Conservation (phyloP, 1,140 invertebrate genomes). For the Melitaea cinxia region DNA sequence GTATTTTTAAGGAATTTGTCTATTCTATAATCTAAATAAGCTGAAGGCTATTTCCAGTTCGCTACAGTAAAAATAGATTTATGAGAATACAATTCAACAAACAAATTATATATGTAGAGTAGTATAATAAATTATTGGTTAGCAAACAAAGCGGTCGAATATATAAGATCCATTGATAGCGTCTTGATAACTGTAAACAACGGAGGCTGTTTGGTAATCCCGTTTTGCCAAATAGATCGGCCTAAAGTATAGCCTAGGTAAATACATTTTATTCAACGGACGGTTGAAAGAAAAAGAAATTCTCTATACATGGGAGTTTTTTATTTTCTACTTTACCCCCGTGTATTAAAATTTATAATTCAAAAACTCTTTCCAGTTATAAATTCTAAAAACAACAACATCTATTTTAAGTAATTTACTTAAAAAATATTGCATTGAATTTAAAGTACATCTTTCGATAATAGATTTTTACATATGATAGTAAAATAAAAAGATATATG, state of each 20-base stretch:
- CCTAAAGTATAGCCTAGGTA: slow-evolving; percentile 11
- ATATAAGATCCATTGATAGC: slow-evolving; percentile 19
- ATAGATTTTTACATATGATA: no score
- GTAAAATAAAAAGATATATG: no score
- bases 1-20: no score
- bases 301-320: neutral
- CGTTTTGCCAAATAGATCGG: slow-evolving; percentile 14
- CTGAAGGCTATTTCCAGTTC: no score
- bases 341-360: no score
- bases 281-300: neutral
- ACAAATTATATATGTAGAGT: neutral
- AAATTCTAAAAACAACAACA: no score
- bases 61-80: no score
- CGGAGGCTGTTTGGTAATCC: slow-evolving; percentile 17
- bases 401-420: no score
- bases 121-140: neutral
- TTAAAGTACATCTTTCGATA: no score
- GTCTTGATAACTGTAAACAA: slow-evolving; percentile 19
- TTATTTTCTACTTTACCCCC: neutral
- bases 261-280: slow-evolving; percentile 1
- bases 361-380: no score
- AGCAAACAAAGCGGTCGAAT: slow-evolving; percentile 5
- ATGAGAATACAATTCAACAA: neutral
- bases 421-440: no score
- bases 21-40: no score